These are phyloP conservation scores for Epinotia nisella DNA, from an alignment of 2,888 invertebrate species.

Conservation along the genomic window DNA sequence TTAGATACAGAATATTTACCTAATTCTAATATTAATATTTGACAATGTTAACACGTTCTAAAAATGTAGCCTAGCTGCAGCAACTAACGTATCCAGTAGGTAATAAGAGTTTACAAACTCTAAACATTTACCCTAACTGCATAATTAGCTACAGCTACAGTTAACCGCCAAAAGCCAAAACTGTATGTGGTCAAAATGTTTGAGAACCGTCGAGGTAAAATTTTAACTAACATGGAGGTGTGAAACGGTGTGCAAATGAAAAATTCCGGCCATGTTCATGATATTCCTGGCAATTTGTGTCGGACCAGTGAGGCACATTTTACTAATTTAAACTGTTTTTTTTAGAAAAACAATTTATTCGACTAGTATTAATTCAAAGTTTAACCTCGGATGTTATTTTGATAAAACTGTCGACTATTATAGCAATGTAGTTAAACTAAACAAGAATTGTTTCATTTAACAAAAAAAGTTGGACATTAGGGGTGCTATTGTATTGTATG, in stretches of 20 bases:
- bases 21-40: neutral
- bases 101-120: neutral
- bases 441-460: neutral
- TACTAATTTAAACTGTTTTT: conserved; percentile 45
- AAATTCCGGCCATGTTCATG: conserved; percentile 75
- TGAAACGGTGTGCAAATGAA: conserved; percentile 79
- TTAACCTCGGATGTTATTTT: neutral
- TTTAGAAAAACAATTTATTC: conserved; percentile 46
- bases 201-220: conserved; percentile 64
- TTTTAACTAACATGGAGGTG: conserved; percentile 74
- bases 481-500: too few relatives aligned
- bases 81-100: neutral
- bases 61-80: neutral
- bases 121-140: conserved; percentile 12
- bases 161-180: conserved; percentile 28
- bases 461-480: too few relatives aligned
- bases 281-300: conserved; percentile 76
- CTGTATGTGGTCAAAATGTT: conserved; percentile 53
- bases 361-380: conserved; percentile 32
- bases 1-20: neutral
- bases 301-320: conserved; percentile 54
- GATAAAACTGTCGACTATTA: neutral
- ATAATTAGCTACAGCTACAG: conserved; percentile 26
- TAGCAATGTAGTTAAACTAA: neutral
- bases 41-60: neutral